These are phyloP conservation scores for Asobara japonica DNA, from an alignment of 1,140 invertebrate genomes.

Conservation along the genomic window DNA sequence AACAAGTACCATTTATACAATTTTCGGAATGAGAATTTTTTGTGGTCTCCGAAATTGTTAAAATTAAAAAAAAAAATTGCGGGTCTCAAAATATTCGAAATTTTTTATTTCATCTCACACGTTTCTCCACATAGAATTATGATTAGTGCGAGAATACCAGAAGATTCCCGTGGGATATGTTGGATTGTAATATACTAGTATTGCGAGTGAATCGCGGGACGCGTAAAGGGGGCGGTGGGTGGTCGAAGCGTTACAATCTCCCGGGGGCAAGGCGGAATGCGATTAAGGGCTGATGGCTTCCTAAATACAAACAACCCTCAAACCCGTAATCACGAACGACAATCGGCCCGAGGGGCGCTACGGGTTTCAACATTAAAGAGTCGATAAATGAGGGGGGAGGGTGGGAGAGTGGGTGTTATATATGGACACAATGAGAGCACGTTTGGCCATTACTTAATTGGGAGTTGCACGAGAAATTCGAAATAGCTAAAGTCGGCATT, in stretches of 20 bases:
- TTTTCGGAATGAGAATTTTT: too few species aligned
- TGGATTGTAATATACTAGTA: conserved; percentile 10
- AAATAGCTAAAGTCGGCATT: too few species aligned
- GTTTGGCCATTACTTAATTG: neutral
- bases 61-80: too few species aligned
- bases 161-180: conserved; percentile 20
- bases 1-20: too few species aligned
- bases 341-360: conserved; percentile 39
- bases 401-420: neutral
- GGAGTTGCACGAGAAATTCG: neutral
- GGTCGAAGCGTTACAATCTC: conserved; percentile 52
- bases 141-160: neutral
- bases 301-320: conserved; percentile 65
- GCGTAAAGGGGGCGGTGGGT: neutral
- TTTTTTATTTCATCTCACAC: too few species aligned
- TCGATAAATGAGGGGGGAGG: neutral
- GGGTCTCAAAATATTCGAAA: too few species aligned
- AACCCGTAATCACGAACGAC: conserved; percentile 52
- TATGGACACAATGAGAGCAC: neutral
- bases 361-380: neutral
- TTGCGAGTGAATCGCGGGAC: neutral
- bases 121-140: conserved; percentile 7
- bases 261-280: conserved; percentile 60
- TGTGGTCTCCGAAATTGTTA: too few species aligned
- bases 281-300: conserved; percentile 67